Percentiles rank a stretch among this genome's conserved stretches.
Conservation (phyloP, 64 coral and sea anemone species). For the Montipora capricornis region DNA sequence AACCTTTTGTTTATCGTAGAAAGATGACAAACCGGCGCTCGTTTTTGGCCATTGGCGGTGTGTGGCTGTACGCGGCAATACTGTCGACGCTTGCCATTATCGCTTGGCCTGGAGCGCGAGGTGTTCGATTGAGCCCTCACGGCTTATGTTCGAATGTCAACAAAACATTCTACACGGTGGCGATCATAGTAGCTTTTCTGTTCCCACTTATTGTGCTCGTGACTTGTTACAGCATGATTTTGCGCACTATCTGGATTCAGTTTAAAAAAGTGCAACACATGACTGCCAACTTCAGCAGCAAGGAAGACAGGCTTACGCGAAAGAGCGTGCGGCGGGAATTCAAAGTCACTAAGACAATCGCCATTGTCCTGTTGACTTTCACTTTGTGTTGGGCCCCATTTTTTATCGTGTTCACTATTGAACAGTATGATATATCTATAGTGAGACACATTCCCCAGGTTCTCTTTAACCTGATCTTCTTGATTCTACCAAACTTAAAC, state of each 20-base stretch:
- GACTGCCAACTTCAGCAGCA: too few species aligned
- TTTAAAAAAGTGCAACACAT: conserved; percentile 66
- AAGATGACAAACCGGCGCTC: conserved; percentile 76
- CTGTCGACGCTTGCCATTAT: conserved; percentile 74
- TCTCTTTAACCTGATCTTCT: conserved; percentile 32
- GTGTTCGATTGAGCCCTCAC: background rate
- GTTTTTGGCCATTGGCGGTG: conserved; percentile 61
- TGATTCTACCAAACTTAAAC: conserved; percentile 81
- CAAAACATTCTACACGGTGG: conserved; percentile 79
- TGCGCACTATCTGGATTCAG: conserved; percentile 65
- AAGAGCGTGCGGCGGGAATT: too few species aligned
- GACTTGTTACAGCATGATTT: conserved; percentile 71
- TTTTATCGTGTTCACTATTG: too few species aligned
- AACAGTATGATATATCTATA: too few species aligned
- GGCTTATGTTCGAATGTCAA: conserved; percentile 49
- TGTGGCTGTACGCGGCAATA: conserved; percentile 73
- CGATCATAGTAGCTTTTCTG: conserved; percentile 79
- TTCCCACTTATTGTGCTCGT: conserved; percentile 62
- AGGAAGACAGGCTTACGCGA: too few species aligned
- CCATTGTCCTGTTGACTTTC: too few species aligned
- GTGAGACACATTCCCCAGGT: background rate
- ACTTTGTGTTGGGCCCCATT: too few species aligned
- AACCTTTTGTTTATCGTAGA: conserved; percentile 86
- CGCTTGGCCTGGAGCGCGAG: conserved; percentile 46
- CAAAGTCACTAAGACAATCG: too few species aligned